Evolutionary conservation across 2,888 invertebrate species (phyloP).

Genomic region (Polyploca ridens): DNA sequence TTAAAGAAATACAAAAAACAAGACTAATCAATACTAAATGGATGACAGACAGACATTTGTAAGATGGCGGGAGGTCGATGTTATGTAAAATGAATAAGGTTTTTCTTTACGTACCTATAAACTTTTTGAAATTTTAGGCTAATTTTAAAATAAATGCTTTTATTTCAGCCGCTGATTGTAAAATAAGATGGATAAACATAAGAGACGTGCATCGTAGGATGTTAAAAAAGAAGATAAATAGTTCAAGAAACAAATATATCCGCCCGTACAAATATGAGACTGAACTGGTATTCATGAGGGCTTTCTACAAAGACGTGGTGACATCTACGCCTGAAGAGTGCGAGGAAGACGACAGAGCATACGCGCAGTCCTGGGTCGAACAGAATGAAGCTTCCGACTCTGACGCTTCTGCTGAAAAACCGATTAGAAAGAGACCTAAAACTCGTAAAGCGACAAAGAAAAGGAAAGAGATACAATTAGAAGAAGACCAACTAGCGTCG

Average conservation of each 20-base stretch:
- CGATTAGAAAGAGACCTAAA: constrained; percentile 32
- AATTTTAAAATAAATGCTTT: neutral
- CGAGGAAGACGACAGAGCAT: constrained; percentile 45
- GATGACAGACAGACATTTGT: too few species aligned
- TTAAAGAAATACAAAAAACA: too few species aligned
- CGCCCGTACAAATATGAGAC: constrained; percentile 71
- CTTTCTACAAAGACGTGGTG: constrained; percentile 66
- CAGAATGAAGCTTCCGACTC: constrained; percentile 19
- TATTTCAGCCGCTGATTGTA: constrained; percentile 71
- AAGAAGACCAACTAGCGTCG: constrained; percentile 38
- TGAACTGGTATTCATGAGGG: constrained; percentile 66
- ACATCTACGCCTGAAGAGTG: constrained; percentile 36
- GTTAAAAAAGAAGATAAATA: constrained; percentile 52
- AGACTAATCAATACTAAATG: too few species aligned
- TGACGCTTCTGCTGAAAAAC: neutral
- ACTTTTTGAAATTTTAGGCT: too few species aligned
- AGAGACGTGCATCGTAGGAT: constrained; percentile 74
- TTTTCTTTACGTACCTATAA: too few species aligned
- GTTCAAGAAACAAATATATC: constrained; percentile 35
- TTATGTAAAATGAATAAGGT: too few species aligned
- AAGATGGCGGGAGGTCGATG: too few species aligned
- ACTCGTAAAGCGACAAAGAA: constrained; percentile 34
- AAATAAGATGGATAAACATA: constrained; percentile 77
- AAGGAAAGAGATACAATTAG: constrained; percentile 42
- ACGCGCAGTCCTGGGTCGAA: constrained; percentile 42